Conservation (phyloP, 2,888 invertebrate genomes). For the Apamea sordens region DNA sequence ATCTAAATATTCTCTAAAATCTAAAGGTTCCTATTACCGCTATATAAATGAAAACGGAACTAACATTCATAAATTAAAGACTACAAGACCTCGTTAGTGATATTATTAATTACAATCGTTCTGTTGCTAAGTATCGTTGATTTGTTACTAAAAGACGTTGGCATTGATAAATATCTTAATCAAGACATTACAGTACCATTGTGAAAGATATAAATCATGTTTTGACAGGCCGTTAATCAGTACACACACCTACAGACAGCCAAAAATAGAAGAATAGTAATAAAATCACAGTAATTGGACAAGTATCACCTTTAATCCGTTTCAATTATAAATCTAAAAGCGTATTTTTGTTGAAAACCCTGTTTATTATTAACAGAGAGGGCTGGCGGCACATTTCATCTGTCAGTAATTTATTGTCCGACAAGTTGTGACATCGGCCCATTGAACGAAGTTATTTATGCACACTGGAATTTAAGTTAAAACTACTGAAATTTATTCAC, state of each 20-base stretch:
- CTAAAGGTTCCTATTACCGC: not conserved
- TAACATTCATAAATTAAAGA: slow-evolving; percentile 9
- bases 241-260: not conserved
- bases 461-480: slow-evolving; percentile 70
- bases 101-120: slow-evolving; percentile 27
- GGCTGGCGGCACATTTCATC: slow-evolving; percentile 75
- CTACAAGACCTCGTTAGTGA: not conserved
- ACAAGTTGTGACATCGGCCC: slow-evolving; percentile 77
- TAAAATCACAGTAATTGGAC: slow-evolving; percentile 55
- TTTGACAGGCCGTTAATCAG: slow-evolving; percentile 27
- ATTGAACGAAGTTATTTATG: slow-evolving; percentile 77
- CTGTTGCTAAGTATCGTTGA: slow-evolving; percentile 36
- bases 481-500: slow-evolving; percentile 66
- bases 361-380: slow-evolving; percentile 69
- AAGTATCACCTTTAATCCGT: slow-evolving; percentile 56
- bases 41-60: slow-evolving; percentile 13
- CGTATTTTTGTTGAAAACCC: slow-evolving; percentile 60
- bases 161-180: slow-evolving; percentile 47
- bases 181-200: slow-evolving; percentile 3
- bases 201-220: slow-evolving; percentile 31
- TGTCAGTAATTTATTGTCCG: slow-evolving; percentile 78
- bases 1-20: not conserved
- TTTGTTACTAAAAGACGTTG: slow-evolving; percentile 15
- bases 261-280: slow-evolving; percentile 23
- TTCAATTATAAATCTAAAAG: slow-evolving; percentile 62